Base-by-base conservation (phyloP, 2,113 vertebrate genomes). In the Neomonachus schauinslandi region DNA sequence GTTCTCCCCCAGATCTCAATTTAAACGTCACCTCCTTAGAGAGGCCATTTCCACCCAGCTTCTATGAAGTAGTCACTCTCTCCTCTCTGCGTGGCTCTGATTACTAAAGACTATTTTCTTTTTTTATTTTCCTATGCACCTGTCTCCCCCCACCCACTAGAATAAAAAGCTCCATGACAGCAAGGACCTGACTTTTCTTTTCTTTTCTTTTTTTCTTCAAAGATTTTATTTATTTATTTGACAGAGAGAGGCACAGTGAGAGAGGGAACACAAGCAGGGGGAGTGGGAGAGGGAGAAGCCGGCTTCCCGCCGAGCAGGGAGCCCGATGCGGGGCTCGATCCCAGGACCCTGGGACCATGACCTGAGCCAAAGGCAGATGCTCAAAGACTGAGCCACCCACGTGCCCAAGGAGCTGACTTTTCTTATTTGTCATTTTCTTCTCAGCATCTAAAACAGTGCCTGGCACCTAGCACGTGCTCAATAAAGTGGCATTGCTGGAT, bases 41-140 rank as follows among this genome's bases (percentile, higher is more conserved):
- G 81, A 94, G 49, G 16, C 53, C 36, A 77, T 87, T 5, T 12
- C 21, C 57, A 51, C 42, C 22, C 19, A 91, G 39, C 51, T 94
- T 82, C 61, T 72, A 89, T 71, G 49, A 72, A 53, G 26, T 42
- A 85, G 42, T 42, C 57, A 94, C 36, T 86, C 22, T 84, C 28
- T 94, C 91, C 93, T 67, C 51, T 95, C 84, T 77, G 51, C 33
- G 57, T 80, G 36, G 15, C 26, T 89, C 39, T 92, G 77, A 76
- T 57, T 69, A 55, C 55, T 82, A 77, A 86, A 76, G 42, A 82
- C 49, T 53, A 72, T 67, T 96, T 77, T 76, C 36, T 93, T 72
- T 51, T 39, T 74, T 49, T 57, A 4, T 2, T 51, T 83, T 85
- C 59, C 28, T 92, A 77, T 46, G 46, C 12, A 74, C 7, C 65